Conservation (phyloP, 1,140 invertebrate genomes). For the Mizuhopecten yessoensis region DNA sequence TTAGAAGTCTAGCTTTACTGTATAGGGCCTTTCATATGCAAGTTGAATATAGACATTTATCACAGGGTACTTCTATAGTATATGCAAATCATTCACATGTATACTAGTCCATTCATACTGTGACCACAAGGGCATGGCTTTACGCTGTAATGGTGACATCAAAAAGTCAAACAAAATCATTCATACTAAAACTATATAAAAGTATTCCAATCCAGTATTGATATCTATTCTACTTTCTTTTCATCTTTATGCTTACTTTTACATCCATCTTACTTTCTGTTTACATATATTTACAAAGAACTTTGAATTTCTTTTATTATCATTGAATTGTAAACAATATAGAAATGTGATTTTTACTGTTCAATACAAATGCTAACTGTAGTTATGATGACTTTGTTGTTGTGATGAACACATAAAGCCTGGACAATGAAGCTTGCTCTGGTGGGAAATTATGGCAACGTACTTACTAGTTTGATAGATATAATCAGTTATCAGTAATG, state of each 20-base stretch:
- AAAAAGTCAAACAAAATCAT: not conserved
- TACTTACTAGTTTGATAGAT: not conserved
- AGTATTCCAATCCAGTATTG: constrained; percentile 1
- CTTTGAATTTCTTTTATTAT: too few relatives aligned
- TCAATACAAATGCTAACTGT: too few relatives aligned
- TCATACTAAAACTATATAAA: not conserved
- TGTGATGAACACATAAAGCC: too few relatives aligned
- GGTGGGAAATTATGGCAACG: not conserved
- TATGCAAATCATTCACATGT: not conserved
- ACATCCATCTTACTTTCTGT: too few relatives aligned
- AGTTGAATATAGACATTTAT: not conserved
- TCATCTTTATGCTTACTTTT: too few relatives aligned
- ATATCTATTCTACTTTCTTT: too few relatives aligned
- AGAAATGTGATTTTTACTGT: too few relatives aligned
- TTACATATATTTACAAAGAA: too few relatives aligned
- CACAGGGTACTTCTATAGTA: not conserved
- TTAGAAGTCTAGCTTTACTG: not conserved
- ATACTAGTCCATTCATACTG: not conserved
- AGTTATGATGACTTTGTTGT: too few relatives aligned
- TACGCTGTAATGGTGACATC: not conserved
- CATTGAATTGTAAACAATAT: too few relatives aligned
- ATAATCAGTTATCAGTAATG: not conserved
- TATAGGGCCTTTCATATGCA: not conserved
- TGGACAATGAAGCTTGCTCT: too few relatives aligned
- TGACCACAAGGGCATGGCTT: not conserved